Base-by-base conservation (phyloP, 1,140 invertebrate genomes). In the Amyelois transitella region DNA sequence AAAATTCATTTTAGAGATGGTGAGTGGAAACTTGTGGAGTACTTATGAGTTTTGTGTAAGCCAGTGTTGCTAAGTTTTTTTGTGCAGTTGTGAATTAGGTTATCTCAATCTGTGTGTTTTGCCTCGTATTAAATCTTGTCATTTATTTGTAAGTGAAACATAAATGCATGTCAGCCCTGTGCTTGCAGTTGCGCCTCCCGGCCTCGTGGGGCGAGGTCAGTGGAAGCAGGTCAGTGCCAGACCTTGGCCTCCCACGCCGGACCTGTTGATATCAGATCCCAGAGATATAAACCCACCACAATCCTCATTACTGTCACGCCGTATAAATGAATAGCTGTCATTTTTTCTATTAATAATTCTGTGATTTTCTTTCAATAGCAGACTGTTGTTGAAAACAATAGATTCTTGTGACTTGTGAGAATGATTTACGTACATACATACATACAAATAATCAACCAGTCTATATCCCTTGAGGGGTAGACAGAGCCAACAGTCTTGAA, bases 151-250 rank as follows among this genome's bases (percentile, higher is more conserved):
- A n/a, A n/a, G n/a, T n/a, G n/a, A n/a, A n/a, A n/a, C n/a, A n/a
- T n/a, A n/a, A n/a, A n/a, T n/a, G n/a, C n/a, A n/a, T n/a, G n/a
- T n/a, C n/a, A 28, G 25, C 25, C 7, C 12, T 28, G 25, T 28
- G 1, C n/a, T 22, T 25, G 24, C 10, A 38, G 18, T 20, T 8
- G 7, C 2, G 12, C 7, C n/a, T n/a, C n/a, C 25, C 7, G 25
- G 7, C 25, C 25, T 8, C 7, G 25, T 3, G 32, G 12, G 2
- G 25, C 25, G 50, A 55, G 66, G 65, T 55, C 62, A n/a, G 49
- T 38, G 51, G 25, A 71, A 60, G 20, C 66, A 52, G 73, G 73
- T 73, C 73, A 75, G 68, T 75, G 70, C 64, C 69, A 66, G 24
- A 59, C 69, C 70, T 73, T 69, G 66, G 61, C 65, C 62, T 38